These are phyloP conservation scores for Neodiprion lecontei DNA, from an alignment of 1,140 invertebrate genomes.

Conservation along the genomic window DNA sequence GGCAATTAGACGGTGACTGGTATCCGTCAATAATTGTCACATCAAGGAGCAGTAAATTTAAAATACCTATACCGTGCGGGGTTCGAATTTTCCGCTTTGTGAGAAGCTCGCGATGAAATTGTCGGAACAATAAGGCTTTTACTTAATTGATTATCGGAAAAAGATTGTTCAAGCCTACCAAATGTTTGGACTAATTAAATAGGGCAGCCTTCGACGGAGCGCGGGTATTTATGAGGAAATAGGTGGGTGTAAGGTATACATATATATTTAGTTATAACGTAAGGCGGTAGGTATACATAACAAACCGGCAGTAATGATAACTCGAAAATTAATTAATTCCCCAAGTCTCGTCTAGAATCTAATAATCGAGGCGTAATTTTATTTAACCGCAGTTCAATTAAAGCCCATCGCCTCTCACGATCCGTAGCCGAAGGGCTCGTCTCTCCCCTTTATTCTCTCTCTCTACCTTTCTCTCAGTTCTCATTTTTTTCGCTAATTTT, in stretches of 20 bases:
- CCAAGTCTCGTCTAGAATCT: neutral
- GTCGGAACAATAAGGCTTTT: neutral
- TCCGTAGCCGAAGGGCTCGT: conserved; percentile 16
- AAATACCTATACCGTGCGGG: too few relatives aligned
- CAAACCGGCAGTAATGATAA: neutral
- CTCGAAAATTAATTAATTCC: neutral
- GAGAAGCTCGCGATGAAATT: neutral
- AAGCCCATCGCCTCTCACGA: conserved; percentile 24
- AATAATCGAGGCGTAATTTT: neutral
- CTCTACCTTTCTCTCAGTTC: neutral
- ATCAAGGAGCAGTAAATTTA: too few relatives aligned
- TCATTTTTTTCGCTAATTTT: neutral
- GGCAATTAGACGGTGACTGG: too few relatives aligned
- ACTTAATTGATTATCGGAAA: neutral
- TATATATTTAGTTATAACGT: too few relatives aligned
- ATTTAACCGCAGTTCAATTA: conserved; percentile 29
- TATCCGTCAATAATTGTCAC: too few relatives aligned
- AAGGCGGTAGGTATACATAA: too few relatives aligned
- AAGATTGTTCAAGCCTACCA: neutral
- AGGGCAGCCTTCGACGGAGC: neutral
- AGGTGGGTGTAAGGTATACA: too few relatives aligned
- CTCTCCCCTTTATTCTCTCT: neutral
- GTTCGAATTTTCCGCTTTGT: neutral
- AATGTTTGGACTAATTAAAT: neutral
- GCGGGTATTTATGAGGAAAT: neutral